Evolutionary conservation across 2,797 vertebrate species (phyloP).

Genomic region (Heterohyrax brucei): DNA sequence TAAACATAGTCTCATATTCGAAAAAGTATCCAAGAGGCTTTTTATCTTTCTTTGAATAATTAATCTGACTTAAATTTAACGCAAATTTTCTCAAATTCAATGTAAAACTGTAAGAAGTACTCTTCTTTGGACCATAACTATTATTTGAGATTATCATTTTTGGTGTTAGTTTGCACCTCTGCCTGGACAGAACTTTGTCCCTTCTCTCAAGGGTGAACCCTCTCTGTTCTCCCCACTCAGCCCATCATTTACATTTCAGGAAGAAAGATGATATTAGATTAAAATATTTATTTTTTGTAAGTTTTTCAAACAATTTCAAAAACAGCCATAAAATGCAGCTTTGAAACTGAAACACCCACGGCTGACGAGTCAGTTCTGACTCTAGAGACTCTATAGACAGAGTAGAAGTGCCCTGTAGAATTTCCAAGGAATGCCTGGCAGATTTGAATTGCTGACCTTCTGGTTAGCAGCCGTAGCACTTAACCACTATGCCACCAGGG

Average conservation of each 20-base stretch:
- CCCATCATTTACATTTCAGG: not conserved
- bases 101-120: not conserved
- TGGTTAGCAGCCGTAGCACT: no score
- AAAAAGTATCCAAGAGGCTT: not conserved
- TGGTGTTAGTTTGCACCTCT: not conserved
- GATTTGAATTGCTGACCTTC: no score
- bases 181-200: not conserved
- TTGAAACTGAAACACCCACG: no score
- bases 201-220: not conserved
- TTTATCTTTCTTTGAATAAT: not conserved
- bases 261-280: not conserved
- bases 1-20: not conserved
- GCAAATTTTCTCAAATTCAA: not conserved
- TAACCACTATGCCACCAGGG: no score
- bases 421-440: no score
- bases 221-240: not conserved
- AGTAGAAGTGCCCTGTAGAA: no score
- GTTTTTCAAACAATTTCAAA: not conserved
- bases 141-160: not conserved
- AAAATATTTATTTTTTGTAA: not conserved
- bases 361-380: no score
- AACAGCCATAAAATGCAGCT: no score
- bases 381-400: no score
- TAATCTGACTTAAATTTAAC: slow-evolving; percentile 17
- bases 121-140: not conserved